These are phyloP conservation scores for Drosophila sturtevanti DNA, from an alignment of 1,140 invertebrate genomes.

Conservation along the genomic window DNA sequence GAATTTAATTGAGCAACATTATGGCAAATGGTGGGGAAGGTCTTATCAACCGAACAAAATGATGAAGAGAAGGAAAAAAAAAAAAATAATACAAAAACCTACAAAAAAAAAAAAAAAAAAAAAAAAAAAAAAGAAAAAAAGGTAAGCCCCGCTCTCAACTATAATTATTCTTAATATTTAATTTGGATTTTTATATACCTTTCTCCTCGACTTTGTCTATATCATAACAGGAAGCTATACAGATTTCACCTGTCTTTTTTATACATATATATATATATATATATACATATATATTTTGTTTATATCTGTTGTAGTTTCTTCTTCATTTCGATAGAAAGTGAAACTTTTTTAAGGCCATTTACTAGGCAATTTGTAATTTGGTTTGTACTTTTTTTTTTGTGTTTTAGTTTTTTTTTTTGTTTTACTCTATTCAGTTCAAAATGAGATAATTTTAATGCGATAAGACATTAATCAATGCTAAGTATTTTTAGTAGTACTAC, in stretches of 20 bases:
- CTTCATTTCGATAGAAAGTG: slow-evolving; percentile 54
- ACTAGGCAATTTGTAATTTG: slow-evolving; percentile 39
- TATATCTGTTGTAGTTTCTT: slow-evolving; percentile 4
- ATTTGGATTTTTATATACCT: slow-evolving; percentile 26
- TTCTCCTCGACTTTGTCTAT: slow-evolving; percentile 16
- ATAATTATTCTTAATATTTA: slow-evolving; percentile 64
- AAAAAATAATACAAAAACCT: too few species aligned
- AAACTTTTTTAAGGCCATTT: slow-evolving; percentile 50
- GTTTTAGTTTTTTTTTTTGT: neutral
- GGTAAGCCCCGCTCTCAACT: slow-evolving; percentile 21
- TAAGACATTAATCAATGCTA: slow-evolving; percentile 48
- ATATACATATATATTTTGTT: neutral
- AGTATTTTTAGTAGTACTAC: slow-evolving; percentile 26
- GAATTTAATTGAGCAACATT: slow-evolving; percentile 60
- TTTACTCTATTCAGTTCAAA: slow-evolving; percentile 15
- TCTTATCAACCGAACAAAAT: slow-evolving; percentile 40
- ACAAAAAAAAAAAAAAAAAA: neutral
- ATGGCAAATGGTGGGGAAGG: slow-evolving; percentile 14
- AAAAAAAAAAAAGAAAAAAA: neutral
- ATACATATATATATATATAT: slow-evolving; percentile 8
- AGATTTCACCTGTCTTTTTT: slow-evolving; percentile 54
- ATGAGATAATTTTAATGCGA: slow-evolving; percentile 15
- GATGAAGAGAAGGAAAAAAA: neutral
- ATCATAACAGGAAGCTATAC: slow-evolving; percentile 5
- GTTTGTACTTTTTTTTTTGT: neutral